Conservation (phyloP, 2,888 invertebrate species). For the Marasmarcha lunaedactyla region DNA sequence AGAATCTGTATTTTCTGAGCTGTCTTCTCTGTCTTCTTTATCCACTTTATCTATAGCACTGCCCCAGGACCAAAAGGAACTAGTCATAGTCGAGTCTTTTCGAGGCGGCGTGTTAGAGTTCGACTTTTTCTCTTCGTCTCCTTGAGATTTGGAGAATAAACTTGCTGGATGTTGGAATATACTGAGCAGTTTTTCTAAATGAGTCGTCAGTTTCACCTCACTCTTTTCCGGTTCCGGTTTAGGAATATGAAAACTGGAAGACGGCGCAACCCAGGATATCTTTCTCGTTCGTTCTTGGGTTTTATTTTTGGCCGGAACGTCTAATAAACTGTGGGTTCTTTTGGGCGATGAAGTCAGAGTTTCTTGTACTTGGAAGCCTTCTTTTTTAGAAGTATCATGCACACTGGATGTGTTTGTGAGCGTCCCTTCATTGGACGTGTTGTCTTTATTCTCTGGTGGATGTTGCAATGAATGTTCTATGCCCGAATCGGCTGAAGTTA, state of each 20-base stretch:
- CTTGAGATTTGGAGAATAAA: constrained; percentile 64
- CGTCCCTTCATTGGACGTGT: constrained; percentile 62
- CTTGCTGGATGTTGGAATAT: constrained; percentile 74
- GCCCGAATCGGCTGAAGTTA: constrained; percentile 60
- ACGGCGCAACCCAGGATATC: constrained; percentile 72
- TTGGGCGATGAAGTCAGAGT: constrained; percentile 45
- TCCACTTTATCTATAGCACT: constrained; percentile 38
- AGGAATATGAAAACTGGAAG: constrained; percentile 48
- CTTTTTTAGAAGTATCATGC: constrained; percentile 37
- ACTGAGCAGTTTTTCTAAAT: constrained; percentile 74
- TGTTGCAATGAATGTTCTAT: constrained; percentile 58
- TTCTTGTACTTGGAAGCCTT: constrained; percentile 27
- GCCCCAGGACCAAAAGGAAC: constrained; percentile 65
- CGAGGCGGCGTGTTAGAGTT: constrained; percentile 51
- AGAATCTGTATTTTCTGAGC: constrained; percentile 54
- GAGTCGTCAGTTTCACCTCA: constrained; percentile 59
- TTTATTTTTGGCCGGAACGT: constrained; percentile 56
- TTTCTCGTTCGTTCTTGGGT: constrained; percentile 63
- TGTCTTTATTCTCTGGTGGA: constrained; percentile 43
- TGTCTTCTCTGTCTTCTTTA: constrained; percentile 34
- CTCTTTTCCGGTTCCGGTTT: constrained; percentile 39
- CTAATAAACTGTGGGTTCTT: constrained; percentile 47
- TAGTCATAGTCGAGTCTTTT: constrained; percentile 50
- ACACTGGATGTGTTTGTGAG: constrained; percentile 57
- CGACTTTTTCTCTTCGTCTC: constrained; percentile 52